Evolutionary conservation across 2,888 invertebrate species (phyloP), one percentile per base, ranked within the genome.

Genomic region (Lagria hirta): DNA sequence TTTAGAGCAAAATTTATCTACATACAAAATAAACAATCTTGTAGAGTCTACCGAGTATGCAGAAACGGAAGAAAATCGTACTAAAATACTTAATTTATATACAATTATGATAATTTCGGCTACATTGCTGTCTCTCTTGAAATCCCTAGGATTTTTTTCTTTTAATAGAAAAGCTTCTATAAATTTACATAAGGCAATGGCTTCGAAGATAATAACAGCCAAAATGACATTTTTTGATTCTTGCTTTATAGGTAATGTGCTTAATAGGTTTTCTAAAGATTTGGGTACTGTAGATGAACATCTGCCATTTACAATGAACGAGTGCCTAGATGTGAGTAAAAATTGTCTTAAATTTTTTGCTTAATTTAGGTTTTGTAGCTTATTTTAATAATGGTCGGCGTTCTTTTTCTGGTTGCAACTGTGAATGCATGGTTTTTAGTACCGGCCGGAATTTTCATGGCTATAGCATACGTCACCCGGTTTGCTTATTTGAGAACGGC

Each of bases 221-320:
- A 32, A 26, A 12, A 57, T 57, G 51, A 36, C 28, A 3, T 60
- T 60, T 30, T 48, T 58, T 28, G 60, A 60, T 38, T 50, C 49
- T 8, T 51, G 57, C 45, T 51, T 60, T 34, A 56, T 58, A 32
- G 60, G 58, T 23, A 60, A 56, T 42, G 52, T 60, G 27, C 42
- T 60, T 21, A 60, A 58, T 24, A 46, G 58, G 20, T 60, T 60
- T 36, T 54, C 58, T 4, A 57, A 54, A 35, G 58, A 60, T 41
- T 48, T 60, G 24, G 47, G 46, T 27, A 51, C 41, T 1, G 48
- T 60, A 7, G 60, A 60, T 24, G 60, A 60, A 40, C 43, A 44
- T 16, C 51, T 52, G 11, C 61, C 62, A 3, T 63, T 64, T 5
- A 54, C 38, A n/a, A 50, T 57, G 26, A 50, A 49, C 30, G 54